phyloP scores from a whole-genome alignment of 2,888 invertebrate species.

The Poecilobothrus nobilitatus region DNA sequence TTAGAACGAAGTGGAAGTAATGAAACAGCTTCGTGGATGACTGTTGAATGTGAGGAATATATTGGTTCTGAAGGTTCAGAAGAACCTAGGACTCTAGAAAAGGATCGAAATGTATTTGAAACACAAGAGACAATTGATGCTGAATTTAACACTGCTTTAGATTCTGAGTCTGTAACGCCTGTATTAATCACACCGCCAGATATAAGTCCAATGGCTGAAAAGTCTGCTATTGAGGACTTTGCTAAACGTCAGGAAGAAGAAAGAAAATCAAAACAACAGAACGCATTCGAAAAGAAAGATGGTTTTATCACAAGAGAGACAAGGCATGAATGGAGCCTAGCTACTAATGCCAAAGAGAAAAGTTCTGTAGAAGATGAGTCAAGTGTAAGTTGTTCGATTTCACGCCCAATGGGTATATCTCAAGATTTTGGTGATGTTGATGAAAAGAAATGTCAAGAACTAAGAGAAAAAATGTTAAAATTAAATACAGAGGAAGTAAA shows the following conservation, averaged over 20 bases:
- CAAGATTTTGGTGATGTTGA: conserved; percentile 62
- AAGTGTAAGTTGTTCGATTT: conserved; percentile 70
- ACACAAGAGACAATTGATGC: conserved; percentile 53
- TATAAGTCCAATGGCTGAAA: conserved; percentile 53
- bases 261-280: conserved; percentile 49
- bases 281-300: conserved; percentile 52
- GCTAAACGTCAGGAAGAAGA: conserved; percentile 28
- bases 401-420: conserved; percentile 67
- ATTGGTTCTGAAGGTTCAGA: conserved; percentile 58
- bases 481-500: conserved; percentile 48
- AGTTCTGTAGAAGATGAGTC: conserved; percentile 63
- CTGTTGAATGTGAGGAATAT: conserved; percentile 58
- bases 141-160: conserved; percentile 44
- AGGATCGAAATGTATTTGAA: conserved; percentile 43
- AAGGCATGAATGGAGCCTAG: conserved; percentile 45
- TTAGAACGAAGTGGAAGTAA: conserved; percentile 53
- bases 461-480: conserved; percentile 54
- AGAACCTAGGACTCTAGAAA: conserved; percentile 38
- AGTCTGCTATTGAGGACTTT: conserved; percentile 36
- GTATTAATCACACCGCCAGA: conserved; percentile 55
- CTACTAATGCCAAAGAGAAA: conserved; percentile 49
- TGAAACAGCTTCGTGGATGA: conserved; percentile 60
- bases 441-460: conserved; percentile 46
- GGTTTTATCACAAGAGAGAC: conserved; percentile 56
- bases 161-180: conserved; percentile 42